A percentile compares a stretch with the other conserved stretches of the same genome.
Evolutionary conservation across 2,797 vertebrate species (phyloP).

Genomic region (Antennarius maculatus): DNA sequence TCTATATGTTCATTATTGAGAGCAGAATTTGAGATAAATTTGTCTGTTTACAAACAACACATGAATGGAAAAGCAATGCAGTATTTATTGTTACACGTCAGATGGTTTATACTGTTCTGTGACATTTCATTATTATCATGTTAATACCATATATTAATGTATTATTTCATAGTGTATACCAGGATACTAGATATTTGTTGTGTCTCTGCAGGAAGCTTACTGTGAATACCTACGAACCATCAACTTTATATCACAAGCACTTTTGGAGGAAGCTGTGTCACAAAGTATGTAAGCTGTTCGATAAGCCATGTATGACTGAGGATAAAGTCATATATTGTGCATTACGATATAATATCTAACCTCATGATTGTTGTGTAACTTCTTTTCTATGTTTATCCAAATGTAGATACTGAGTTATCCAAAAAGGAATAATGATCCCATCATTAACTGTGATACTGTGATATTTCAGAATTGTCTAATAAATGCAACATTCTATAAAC

Average conservation of each 20-base stretch:
- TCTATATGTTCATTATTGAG: background rate
- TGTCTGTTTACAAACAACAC: too few relatives aligned
- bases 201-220: slow-evolving; percentile 88
- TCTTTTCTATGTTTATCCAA: background rate
- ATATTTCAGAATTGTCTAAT: background rate
- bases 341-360: too few relatives aligned
- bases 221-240: slow-evolving; percentile 90
- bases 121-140: background rate
- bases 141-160: background rate
- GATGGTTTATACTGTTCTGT: background rate
- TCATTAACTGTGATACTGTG: background rate
- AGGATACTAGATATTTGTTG: slow-evolving; percentile 1
- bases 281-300: slow-evolving; percentile 74
- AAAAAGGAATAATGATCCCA: background rate
- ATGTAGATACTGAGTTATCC: background rate
- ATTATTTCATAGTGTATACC: background rate
- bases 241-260: slow-evolving; percentile 86
- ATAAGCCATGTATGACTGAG: too few relatives aligned
- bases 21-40: too few relatives aligned
- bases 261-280: slow-evolving; percentile 85
- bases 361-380: too few relatives aligned
- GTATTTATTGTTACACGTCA: too few relatives aligned
- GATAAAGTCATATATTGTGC: too few relatives aligned
- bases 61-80: too few relatives aligned
- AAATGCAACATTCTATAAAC: background rate